These are phyloP conservation scores for Catalaphyllia jardinei DNA, from an alignment of 64 coral and sea anemone species.

Conservation along the genomic window DNA sequence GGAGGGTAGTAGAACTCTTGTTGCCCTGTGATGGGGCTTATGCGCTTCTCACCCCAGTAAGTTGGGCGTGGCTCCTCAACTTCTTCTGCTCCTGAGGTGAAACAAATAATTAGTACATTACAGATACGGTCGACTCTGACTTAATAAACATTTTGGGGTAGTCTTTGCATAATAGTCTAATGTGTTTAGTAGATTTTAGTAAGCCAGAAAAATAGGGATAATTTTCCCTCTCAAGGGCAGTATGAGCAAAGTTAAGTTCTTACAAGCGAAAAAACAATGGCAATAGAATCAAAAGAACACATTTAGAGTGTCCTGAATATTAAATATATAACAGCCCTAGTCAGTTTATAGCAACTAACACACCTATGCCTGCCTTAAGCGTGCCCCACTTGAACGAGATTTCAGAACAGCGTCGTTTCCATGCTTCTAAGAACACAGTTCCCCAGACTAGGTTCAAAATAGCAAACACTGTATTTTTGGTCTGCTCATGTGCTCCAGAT, in stretches of 20 bases:
- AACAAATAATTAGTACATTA: neutral
- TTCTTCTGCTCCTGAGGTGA: slow-evolving; percentile 63
- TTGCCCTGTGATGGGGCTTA: slow-evolving; percentile 86
- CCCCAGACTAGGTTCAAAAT: slow-evolving; percentile 87
- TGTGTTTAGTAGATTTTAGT: no score
- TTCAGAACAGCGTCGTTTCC: slow-evolving; percentile 93
- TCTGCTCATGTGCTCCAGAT: slow-evolving; percentile 78
- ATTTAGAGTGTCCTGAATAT: no score
- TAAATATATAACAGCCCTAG: no score
- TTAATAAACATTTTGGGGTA: no score
- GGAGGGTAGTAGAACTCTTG: slow-evolving; percentile 78
- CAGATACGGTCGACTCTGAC: neutral
- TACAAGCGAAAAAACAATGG: no score
- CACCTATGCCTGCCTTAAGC: slow-evolving; percentile 75
- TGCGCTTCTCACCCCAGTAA: slow-evolving; percentile 77
- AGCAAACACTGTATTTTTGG: slow-evolving; percentile 94
- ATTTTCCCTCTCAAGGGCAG: no score
- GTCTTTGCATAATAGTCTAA: no score
- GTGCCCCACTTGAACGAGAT: slow-evolving; percentile 91
- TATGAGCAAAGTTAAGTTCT: no score
- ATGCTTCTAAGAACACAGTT: slow-evolving; percentile 91
- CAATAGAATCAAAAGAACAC: no score
- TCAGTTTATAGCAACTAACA: neutral
- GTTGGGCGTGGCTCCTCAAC: slow-evolving; percentile 79
- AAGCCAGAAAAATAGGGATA: no score